phyloP scores from a whole-genome alignment of 2,113 vertebrate species.

The Balaeniceps rex region DNA sequence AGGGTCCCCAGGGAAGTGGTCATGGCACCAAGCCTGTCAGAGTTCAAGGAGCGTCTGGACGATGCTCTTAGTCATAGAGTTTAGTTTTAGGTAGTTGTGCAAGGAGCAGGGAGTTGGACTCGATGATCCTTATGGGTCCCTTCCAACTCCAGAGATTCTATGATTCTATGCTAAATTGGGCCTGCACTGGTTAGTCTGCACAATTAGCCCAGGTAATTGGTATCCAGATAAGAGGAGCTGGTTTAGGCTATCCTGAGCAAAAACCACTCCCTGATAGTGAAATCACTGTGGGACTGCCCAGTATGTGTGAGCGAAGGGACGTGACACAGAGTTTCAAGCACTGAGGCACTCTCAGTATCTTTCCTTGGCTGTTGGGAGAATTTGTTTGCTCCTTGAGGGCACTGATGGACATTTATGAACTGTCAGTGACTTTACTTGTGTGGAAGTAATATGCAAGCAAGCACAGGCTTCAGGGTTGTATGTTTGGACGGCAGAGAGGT shows the following conservation, averaged over 20 bases:
- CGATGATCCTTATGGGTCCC: neutral
- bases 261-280: neutral
- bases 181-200: neutral
- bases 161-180: no score
- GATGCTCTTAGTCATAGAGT: no score
- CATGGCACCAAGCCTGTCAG: fast-evolving
- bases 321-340: neutral
- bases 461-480: neutral
- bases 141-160: neutral
- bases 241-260: neutral
- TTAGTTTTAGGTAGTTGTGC: neutral
- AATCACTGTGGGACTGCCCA: neutral
- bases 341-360: neutral
- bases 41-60: neutral
- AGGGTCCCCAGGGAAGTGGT: neutral
- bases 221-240: neutral
- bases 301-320: neutral
- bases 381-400: neutral
- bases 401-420: neutral
- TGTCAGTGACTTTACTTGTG: neutral
- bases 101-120: neutral
- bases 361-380: neutral
- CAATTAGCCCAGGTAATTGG: neutral
- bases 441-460: neutral
- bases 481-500: neutral